These are phyloP conservation scores for Phaetusa simplex DNA, from an alignment of 2,113 vertebrate species.

Conservation along the genomic window DNA sequence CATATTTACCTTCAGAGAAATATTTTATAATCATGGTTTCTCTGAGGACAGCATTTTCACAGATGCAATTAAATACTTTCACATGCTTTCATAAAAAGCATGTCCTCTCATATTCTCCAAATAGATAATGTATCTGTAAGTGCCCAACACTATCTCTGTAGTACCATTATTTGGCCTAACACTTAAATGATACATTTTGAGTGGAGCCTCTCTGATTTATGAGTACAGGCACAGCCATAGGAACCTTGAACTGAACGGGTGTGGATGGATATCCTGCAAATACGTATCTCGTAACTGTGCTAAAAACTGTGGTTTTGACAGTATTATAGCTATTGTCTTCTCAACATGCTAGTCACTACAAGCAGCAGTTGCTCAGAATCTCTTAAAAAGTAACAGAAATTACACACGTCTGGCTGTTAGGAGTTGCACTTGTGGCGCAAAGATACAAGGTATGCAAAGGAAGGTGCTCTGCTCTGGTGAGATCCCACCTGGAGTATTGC, in stretches of 20 bases:
- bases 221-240: neutral
- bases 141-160: neutral
- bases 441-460: neutral
- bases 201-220: neutral
- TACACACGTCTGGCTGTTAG: neutral
- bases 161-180: neutral
- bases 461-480: neutral
- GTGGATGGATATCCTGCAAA: neutral
- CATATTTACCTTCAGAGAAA: neutral
- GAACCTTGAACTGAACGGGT: neutral
- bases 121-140: neutral
- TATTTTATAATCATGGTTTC: neutral
- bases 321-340: neutral
- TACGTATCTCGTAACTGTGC: rapidly evolving
- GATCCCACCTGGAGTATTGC: too few relatives aligned
- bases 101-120: neutral
- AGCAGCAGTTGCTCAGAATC: neutral
- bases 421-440: neutral
- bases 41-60: neutral
- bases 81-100: neutral
- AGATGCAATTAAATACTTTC: neutral
- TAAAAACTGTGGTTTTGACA: neutral
- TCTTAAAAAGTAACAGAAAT: neutral
- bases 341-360: neutral
- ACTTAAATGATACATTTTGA: neutral